phyloP scores from a whole-genome alignment of 2,888 invertebrate species.

The Orthonychiurus folsomi region DNA sequence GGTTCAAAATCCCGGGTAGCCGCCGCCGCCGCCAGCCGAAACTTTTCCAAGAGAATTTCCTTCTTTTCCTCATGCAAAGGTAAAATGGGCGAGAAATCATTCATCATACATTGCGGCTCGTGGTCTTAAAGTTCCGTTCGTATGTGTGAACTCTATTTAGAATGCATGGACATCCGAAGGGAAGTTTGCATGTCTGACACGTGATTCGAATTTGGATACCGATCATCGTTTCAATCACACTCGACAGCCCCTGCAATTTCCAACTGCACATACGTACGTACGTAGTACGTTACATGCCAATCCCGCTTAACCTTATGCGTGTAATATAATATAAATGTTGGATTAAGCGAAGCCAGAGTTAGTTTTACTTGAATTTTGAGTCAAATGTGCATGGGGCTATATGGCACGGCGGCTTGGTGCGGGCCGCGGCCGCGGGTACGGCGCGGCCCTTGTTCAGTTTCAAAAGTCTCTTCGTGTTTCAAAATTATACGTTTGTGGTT shows the following conservation, averaged over 20 bases:
- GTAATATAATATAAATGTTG: too few relatives aligned
- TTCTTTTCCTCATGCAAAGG: neutral
- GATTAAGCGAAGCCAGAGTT: too few relatives aligned
- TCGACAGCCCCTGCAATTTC: neutral
- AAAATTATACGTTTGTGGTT: neutral
- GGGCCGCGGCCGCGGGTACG: too few relatives aligned
- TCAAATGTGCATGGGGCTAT: too few relatives aligned
- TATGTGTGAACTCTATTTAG: neutral
- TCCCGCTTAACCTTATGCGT: neutral
- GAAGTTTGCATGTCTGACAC: neutral
- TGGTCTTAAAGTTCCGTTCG: neutral
- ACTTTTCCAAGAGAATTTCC: neutral
- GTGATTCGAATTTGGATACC: neutral
- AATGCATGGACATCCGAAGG: neutral
- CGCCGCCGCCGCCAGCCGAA: neutral
- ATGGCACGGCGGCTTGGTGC: too few relatives aligned
- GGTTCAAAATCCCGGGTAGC: neutral
- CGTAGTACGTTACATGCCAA: too few relatives aligned
- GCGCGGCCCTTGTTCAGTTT: neutral
- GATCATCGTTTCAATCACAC: neutral
- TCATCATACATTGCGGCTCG: neutral
- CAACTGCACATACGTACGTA: too few relatives aligned
- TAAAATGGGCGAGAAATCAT: neutral
- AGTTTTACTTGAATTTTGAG: too few relatives aligned
- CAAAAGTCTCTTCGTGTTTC: neutral